Conservation (phyloP, 1,140 invertebrate species). For the Drosophila punjabiensis region DNA sequence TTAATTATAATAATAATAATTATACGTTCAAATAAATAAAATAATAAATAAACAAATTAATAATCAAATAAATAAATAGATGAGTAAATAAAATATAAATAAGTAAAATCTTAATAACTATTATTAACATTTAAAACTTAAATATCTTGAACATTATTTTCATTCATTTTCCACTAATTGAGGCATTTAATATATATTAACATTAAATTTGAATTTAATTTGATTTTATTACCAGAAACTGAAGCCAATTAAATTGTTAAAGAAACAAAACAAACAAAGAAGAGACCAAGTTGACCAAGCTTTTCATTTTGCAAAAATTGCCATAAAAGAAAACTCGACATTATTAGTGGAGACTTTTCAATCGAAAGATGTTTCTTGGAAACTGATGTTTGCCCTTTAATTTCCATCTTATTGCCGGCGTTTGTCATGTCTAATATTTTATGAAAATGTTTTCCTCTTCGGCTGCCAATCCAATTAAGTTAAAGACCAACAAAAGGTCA, state of each 20-base stretch:
- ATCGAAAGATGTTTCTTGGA: neutral
- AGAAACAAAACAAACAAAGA: neutral
- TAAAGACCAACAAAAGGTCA: neutral
- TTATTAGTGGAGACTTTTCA: neutral
- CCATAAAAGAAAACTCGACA: neutral
- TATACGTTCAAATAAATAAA: too few relatives aligned
- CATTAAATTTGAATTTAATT: neutral
- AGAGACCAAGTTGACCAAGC: too few relatives aligned
- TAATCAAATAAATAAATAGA: too few relatives aligned
- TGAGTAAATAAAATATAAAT: too few relatives aligned
- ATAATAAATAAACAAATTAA: too few relatives aligned
- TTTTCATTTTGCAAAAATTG: neutral
- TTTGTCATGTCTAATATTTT: neutral
- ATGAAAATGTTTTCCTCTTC: neutral
- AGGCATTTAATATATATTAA: too few relatives aligned
- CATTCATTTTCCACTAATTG: too few relatives aligned
- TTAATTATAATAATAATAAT: too few relatives aligned
- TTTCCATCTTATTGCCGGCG: neutral
- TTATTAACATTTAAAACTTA: too few relatives aligned
- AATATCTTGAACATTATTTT: too few relatives aligned
- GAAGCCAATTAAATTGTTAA: neutral
- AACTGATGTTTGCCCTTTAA: neutral
- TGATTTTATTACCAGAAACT: neutral
- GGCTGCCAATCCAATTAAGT: neutral
- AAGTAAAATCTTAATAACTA: too few relatives aligned